Percentiles rank a stretch among this genome's conserved stretches.
Conservation (phyloP, 30 jellyfish, hydroid and myxozoan species). For the Morbakka virulenta region DNA sequence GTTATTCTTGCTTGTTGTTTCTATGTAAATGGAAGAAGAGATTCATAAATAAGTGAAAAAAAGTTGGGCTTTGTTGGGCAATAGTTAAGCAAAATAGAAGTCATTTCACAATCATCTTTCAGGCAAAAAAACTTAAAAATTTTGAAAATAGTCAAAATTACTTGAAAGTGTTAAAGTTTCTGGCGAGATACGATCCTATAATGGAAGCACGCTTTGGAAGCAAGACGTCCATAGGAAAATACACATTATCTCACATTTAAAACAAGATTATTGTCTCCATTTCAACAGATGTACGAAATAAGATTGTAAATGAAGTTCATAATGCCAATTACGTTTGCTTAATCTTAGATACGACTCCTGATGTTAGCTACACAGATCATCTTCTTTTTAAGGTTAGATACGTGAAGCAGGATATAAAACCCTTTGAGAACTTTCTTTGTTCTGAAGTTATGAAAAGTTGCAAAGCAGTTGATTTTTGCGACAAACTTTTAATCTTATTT, state of each 20-base stretch:
- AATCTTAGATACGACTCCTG: not conserved
- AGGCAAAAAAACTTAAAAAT: not conserved
- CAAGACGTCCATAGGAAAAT: not conserved
- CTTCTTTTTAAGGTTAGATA: not conserved
- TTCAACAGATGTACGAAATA: not conserved
- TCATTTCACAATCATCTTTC: not conserved
- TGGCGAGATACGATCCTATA: not conserved
- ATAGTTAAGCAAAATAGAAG: not conserved
- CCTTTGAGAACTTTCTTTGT: not conserved
- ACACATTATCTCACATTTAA: not conserved
- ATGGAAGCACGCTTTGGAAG: conserved; percentile 2
- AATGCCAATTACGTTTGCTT: not conserved
- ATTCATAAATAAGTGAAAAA: not conserved
- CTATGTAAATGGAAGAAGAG: not conserved
- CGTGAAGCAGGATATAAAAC: not conserved
- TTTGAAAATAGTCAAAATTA: not conserved
- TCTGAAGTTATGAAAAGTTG: not conserved
- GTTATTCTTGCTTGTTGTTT: not conserved
- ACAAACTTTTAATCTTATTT: not conserved
- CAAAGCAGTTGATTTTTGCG: not conserved
- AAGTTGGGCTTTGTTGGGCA: not conserved
- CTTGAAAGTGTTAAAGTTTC: not conserved
- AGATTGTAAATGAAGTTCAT: not conserved
- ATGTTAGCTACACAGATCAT: not conserved
- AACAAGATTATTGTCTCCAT: not conserved